Evolutionary conservation across 2,113 vertebrate genomes (phyloP).

Genomic region (Petroica traversi): DNA sequence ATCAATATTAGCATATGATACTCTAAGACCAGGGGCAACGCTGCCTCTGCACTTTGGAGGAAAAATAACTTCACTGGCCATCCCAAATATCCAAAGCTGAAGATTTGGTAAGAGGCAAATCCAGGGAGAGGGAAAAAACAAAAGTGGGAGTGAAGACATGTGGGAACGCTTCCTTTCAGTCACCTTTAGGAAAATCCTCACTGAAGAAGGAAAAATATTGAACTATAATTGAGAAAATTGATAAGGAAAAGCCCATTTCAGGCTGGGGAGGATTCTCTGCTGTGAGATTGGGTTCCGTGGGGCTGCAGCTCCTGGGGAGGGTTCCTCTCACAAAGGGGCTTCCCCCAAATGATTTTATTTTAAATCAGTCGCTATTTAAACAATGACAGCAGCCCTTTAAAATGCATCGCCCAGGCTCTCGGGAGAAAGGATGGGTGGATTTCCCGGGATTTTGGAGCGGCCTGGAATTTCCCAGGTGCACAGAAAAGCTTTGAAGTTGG

Average conservation of each 20-base stretch:
- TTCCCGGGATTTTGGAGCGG: background rate
- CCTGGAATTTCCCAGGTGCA: constrained; percentile 51
- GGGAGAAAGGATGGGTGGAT: background rate
- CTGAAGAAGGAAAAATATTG: background rate
- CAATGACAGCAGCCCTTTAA: constrained; percentile 37
- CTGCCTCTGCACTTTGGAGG: background rate
- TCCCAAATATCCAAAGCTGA: background rate
- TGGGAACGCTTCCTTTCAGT: background rate
- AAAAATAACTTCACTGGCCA: background rate
- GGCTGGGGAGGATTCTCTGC: background rate
- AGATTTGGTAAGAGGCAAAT: background rate
- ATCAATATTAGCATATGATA: background rate
- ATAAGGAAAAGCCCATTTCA: background rate
- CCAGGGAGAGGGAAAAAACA: background rate
- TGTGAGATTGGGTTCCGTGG: too few species aligned
- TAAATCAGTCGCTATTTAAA: constrained; percentile 23
- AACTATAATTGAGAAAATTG: background rate
- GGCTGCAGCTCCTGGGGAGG: background rate
- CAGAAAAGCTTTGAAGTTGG: constrained; percentile 22
- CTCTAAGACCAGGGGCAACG: background rate
- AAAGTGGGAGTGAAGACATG: background rate
- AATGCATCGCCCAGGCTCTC: background rate
- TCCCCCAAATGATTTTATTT: constrained; percentile 20
- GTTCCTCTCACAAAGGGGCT: background rate
- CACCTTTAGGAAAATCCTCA: background rate